These are phyloP conservation scores for Ranitomeya imitator DNA, from an alignment of 2,113 vertebrate genomes.

Conservation along the genomic window DNA sequence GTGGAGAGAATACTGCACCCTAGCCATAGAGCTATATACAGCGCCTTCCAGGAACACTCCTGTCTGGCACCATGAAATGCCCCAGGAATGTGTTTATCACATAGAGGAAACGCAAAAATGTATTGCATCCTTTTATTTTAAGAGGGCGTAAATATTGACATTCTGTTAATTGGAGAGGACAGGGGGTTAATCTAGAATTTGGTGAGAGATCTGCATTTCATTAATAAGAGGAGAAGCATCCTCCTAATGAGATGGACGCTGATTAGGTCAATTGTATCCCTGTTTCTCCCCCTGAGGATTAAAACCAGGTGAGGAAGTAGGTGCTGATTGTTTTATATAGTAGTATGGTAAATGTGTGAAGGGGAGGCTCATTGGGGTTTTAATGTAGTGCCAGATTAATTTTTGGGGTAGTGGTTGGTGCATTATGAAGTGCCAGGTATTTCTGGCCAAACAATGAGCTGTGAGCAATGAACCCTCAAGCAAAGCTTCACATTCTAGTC, in stretches of 20 bases:
- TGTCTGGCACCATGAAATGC: not conserved
- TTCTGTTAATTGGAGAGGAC: not conserved
- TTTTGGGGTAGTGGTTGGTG: not conserved
- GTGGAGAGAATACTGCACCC: too few relatives aligned
- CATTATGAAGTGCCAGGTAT: not conserved
- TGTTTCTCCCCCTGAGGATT: too few relatives aligned
- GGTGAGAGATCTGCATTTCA: not conserved
- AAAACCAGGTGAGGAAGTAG: not conserved
- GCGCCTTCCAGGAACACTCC: not conserved
- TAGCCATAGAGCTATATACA: too few relatives aligned
- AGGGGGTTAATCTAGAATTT: too few relatives aligned
- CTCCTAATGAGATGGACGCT: not conserved
- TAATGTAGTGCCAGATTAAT: not conserved
- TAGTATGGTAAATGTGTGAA: not conserved
- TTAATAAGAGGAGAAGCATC: not conserved
- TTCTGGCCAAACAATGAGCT: not conserved
- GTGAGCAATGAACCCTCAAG: not conserved
- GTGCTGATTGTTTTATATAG: not conserved
- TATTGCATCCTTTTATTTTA: not conserved
- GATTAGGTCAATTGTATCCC: not conserved
- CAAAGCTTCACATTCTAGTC: not conserved
- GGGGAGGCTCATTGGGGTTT: not conserved
- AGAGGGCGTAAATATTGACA: not conserved
- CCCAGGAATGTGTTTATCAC: too few relatives aligned
- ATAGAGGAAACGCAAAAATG: not conserved